Base-by-base conservation (phyloP, 2,888 invertebrate genomes). In the Eretmocerus hayati region DNA sequence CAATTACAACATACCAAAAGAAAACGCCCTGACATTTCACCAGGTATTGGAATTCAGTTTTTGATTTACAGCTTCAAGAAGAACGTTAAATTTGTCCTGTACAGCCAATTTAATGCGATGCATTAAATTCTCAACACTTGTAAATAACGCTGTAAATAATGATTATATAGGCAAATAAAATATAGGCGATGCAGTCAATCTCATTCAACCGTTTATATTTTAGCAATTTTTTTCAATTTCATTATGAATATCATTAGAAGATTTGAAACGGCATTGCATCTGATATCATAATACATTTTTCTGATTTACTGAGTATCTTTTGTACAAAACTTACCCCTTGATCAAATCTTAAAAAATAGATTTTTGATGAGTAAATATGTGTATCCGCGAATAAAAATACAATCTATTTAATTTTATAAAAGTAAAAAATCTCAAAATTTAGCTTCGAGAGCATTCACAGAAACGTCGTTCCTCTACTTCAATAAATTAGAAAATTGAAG, bases 121-220 rank as follows among this genome's bases (percentile, higher is more conserved):
- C 40, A 52, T 48, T 44, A 45, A 37, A 42, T 40, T 50, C 46
- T 50, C 42, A 38, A 53, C 48, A 44, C 49, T 54, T 54, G 50
- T 54, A 51, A 51, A 54, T 54, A 54, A 46, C 44, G 46, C 42
- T 54, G 54, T 54, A 54, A 54, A 54, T 54, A 54, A 51, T 51
- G 41, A 19, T 6, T 20, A 48, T 50, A 48, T 50, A 53, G 46
- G n/a, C n/a, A 48, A 50, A 53, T 53, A 53, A 53, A 53, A 20
- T 47, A 43, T 49, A 47, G 44, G 44, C 37, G 23, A 52, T 13
- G 48, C 58, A 58, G 58, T 56, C 54, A 38, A 55, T n/a, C n/a
- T n/a, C 18, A 52, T 37, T 50, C 53, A 46, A 47, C 40, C 48
- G 43, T 32, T 22, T 50, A 46, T 26, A 19, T 39, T 52, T 55